These are phyloP conservation scores for Drosophila pullipes DNA, from an alignment of 2,888 invertebrate genomes.

Conservation along the genomic window DNA sequence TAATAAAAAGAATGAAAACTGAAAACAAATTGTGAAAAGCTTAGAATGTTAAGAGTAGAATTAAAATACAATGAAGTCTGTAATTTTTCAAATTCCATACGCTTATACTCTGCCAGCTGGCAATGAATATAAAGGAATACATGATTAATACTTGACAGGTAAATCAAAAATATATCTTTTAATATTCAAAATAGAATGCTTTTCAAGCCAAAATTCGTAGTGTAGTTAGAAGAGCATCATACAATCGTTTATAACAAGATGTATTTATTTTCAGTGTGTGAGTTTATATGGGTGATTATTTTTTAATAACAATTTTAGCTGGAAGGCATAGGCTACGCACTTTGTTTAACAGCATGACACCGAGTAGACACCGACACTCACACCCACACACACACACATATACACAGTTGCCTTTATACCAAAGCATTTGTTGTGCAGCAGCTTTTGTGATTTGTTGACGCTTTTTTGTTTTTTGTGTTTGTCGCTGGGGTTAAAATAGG, in stretches of 20 bases:
- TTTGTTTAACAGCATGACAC: constrained; percentile 77
- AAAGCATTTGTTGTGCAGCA: constrained; percentile 60
- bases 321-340: constrained; percentile 76
- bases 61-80: neutral
- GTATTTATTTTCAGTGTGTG: constrained; percentile 19
- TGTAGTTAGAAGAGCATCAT: constrained; percentile 9
- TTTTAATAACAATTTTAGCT: constrained; percentile 74
- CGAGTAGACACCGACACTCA: constrained; percentile 38
- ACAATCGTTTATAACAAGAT: constrained; percentile 2
- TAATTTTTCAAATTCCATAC: neutral
- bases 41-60: constrained; percentile 28
- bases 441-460: constrained; percentile 77
- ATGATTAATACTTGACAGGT: neutral
- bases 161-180: neutral
- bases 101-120: neutral
- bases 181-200: too few relatives aligned
- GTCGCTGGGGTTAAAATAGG: constrained; percentile 78
- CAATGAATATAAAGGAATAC: neutral
- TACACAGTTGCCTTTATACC: constrained; percentile 13
- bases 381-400: constrained; percentile 20
- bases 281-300: constrained; percentile 68
- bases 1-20: constrained; percentile 33
- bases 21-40: constrained; percentile 44
- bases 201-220: neutral
- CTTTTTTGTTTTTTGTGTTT: constrained; percentile 59